phyloP scores from a whole-genome alignment of 2,113 vertebrate species.

The Vidua chalybeata region DNA sequence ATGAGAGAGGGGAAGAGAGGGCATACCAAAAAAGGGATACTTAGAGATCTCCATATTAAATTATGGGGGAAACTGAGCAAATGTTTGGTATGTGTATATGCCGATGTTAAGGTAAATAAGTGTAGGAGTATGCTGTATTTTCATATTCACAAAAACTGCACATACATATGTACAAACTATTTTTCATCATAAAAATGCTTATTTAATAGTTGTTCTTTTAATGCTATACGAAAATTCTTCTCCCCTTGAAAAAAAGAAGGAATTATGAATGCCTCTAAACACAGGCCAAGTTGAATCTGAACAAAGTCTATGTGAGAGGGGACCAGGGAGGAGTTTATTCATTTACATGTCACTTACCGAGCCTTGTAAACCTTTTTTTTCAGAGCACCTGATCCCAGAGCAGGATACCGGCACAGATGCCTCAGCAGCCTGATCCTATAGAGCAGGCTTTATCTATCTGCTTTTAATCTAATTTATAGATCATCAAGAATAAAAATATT shows the following conservation, averaged over 20 bases:
- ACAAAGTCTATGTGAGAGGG: background rate
- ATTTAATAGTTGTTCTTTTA: background rate
- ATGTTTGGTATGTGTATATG: background rate
- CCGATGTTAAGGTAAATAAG: rapidly evolving
- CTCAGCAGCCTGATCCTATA: background rate
- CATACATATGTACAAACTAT: background rate
- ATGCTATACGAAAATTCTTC: background rate
- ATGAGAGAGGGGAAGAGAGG: background rate
- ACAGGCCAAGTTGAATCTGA: background rate
- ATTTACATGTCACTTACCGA: background rate
- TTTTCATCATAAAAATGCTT: background rate
- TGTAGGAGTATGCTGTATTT: background rate
- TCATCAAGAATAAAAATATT: background rate
- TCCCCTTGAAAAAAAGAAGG: background rate
- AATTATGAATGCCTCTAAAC: background rate
- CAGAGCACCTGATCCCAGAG: background rate
- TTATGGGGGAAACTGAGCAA: background rate
- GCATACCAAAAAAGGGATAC: background rate
- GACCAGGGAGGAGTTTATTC: background rate
- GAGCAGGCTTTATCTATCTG: background rate
- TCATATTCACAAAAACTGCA: background rate
- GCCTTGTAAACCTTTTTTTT: background rate
- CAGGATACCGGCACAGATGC: background rate
- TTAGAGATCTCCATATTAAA: background rate
- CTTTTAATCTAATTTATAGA: background rate